Evolutionary conservation across 2,113 vertebrate species (phyloP), one percentile per base, ranked within the genome.

Genomic region (Uria aalge): DNA sequence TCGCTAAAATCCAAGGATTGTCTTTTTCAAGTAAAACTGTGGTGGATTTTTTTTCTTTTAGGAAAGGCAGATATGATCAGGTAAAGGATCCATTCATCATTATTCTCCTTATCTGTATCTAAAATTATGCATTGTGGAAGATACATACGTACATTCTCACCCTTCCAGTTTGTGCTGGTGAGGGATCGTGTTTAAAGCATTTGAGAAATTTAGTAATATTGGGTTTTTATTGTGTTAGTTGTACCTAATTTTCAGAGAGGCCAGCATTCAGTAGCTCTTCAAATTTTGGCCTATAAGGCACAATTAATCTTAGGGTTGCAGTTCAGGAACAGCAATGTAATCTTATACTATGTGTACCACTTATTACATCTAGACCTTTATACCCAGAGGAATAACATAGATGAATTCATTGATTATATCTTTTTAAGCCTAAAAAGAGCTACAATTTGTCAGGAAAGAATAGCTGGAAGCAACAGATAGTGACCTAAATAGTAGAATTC

Each of bases 401-500:
- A 97, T 94, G 30, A 96, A 97, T 96, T 96, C 94, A 95, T 92
- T 95, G 96, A 97, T 97, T 95, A 91, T 90, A 95, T 95, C 95
- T 97, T 95, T 92, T 92, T 94, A 93, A 92, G 77, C 67, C 87
- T 92, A 78, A 91, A 96, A 97, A 92, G 71, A 94, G 81, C 81
- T 90, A 82, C 95, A 87, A 73, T 92, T 94, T 97, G 92, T 96
- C 88, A 85, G 78, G 74, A 59, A 94, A 88, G 89, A 94, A 94
- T 95, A 85, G 85, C 92, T 97, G 88, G 94, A 86, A 97, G 94
- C 95, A 96, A 94, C 78, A 92, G 95, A 96, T 93, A 96, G 91
- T 92, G 94, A 97, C 95, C 96, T 96, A 97, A 97, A 97, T 95
- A 96, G 96, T 90, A 89, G 94, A 94, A 96, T 94, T 95, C 67